Evolutionary conservation across 2,888 invertebrate genomes (phyloP), one percentile per base, ranked within the genome.

Genomic region (Phortica okadai): DNA sequence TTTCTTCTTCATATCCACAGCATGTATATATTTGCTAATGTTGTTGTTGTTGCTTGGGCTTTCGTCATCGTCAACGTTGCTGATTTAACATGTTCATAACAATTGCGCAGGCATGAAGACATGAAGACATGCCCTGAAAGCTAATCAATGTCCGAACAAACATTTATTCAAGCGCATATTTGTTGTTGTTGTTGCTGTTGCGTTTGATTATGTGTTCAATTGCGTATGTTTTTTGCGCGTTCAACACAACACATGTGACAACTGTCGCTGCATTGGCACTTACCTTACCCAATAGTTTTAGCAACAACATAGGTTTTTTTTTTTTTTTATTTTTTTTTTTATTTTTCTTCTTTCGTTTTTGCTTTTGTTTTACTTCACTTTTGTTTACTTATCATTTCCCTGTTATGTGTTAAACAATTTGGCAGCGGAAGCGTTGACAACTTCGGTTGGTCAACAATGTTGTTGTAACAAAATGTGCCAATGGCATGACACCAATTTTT

Each of bases 401-500:
- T 50, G 50, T 14, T 50, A 50, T 1, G 14, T 50, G 50, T 50
- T 50, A 50, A 50, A 59, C 58, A 50, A 7, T 54, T 54, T 21
- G 11, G 14, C 8, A 21, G 69, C 69, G 69, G 69, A 69, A 69
- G 69, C 21, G 42, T 6, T 16, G 45, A 45, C 45, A 45, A 42
- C 16, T 56, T 67, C 11, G 44, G 44, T 59, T 73, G 76, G n/a
- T 75, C 44, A 73, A 45, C 75, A 64, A 67, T 76, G 73, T 74
- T 59, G 45, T 25, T 80, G 81, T 67, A 79, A 79, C 81, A 81
- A 89, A 84, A 88, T 88, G 85, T 88, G 88, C 89, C 88, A 88
- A 88, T 88, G 88, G 84, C 89, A 85, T 85, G 89, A 88, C 88
- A 88, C 84, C 86, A 84, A 89, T 88, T 86, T 86, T 84, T 76